Conservation (phyloP, 2,797 vertebrate genomes). For the Nyctalus aviator region DNA sequence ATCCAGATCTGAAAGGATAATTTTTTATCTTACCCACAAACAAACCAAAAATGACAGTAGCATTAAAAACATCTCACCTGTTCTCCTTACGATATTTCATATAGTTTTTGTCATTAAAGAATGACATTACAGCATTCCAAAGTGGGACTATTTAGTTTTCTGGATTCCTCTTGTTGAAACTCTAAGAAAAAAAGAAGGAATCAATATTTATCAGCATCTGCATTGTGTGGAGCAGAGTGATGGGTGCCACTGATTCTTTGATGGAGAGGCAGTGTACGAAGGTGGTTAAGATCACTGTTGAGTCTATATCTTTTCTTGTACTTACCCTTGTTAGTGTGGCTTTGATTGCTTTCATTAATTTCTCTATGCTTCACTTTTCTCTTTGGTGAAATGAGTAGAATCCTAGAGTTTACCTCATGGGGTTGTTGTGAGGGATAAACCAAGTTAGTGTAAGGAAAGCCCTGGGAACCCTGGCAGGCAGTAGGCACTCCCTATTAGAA, state of each 20-base stretch:
- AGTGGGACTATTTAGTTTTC: neutral
- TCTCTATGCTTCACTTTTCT: neutral
- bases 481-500: neutral
- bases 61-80: neutral
- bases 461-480: neutral
- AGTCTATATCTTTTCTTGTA: neutral
- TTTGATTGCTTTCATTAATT: neutral
- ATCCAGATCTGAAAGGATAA: constrained; percentile 45
- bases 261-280: neutral
- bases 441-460: neutral
- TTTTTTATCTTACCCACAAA: neutral
- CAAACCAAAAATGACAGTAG: neutral
- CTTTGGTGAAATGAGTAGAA: neutral
- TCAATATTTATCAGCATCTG: neutral
- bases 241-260: neutral
- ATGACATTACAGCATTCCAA: neutral
- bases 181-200: neutral
- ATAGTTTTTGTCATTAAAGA: neutral
- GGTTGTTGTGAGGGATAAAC: neutral
- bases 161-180: neutral
- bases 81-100: constrained; percentile 25
- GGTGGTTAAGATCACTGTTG: neutral
- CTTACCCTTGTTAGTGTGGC: neutral
- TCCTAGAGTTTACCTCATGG: neutral
- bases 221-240: neutral